phyloP scores from a whole-genome alignment of 2,113 vertebrate species.

The Leptobrachium leishanense region DNA sequence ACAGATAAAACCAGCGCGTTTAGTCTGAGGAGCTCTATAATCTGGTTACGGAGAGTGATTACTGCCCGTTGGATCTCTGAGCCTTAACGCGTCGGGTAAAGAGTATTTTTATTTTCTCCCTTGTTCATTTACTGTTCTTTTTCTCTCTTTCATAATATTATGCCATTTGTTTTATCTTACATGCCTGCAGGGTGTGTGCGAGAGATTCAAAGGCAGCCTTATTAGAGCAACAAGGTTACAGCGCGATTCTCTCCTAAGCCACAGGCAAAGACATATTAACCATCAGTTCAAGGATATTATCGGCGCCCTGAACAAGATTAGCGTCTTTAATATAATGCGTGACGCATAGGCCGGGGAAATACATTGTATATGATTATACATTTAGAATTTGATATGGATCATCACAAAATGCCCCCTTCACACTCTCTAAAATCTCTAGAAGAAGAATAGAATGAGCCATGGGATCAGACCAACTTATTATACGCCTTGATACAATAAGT shows the following conservation, averaged over 20 bases:
- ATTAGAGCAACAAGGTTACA: constrained; percentile 22
- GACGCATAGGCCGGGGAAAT: constrained; percentile 28
- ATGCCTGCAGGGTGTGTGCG: constrained; percentile 24
- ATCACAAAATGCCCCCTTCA: neutral
- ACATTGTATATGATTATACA: constrained; percentile 18
- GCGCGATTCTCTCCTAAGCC: constrained; percentile 3
- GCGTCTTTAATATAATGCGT: constrained; percentile 31
- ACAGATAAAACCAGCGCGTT: neutral
- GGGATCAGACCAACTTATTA: too few species aligned
- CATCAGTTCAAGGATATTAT: constrained; percentile 25
- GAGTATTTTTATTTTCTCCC: neutral
- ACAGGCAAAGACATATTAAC: constrained; percentile 32
- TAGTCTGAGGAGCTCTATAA: neutral
- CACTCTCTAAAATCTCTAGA: too few species aligned
- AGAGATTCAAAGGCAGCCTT: constrained; percentile 12
- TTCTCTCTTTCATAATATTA: constrained; percentile 24
- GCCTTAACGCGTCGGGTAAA: neutral
- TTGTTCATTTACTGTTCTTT: neutral
- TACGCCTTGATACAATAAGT: too few species aligned
- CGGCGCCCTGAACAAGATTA: constrained; percentile 30
- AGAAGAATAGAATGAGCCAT: too few species aligned
- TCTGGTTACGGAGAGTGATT: neutral
- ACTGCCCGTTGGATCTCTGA: neutral
- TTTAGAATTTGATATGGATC: constrained; percentile 18
- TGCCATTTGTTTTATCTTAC: constrained; percentile 33